phyloP scores from a whole-genome alignment of 2,888 invertebrate genomes.

The Erebia ligea region DNA sequence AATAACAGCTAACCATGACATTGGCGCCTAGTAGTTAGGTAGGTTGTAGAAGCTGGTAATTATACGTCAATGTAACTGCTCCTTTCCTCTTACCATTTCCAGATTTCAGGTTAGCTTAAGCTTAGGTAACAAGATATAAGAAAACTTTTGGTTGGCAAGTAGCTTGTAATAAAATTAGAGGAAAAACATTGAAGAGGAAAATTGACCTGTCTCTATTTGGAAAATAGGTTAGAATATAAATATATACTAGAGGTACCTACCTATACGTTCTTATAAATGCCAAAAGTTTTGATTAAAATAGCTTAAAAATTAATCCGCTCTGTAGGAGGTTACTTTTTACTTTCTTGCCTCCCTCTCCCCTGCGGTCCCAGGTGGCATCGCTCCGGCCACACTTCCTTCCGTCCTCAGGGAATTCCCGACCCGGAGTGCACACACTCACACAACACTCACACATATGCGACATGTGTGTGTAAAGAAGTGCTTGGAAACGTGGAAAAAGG shows the following conservation, averaged over 20 bases:
- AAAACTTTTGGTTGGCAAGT: too few species aligned
- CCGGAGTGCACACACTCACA: constrained; percentile 61
- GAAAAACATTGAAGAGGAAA: too few species aligned
- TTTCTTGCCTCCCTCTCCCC: constrained; percentile 43
- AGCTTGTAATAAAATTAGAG: too few species aligned
- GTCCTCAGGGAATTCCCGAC: constrained; percentile 70
- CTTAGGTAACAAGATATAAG: too few species aligned
- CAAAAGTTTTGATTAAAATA: constrained; percentile 23
- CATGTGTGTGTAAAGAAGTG: constrained; percentile 42
- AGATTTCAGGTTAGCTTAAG: too few species aligned
- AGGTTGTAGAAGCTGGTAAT: too few species aligned
- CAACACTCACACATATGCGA: constrained; percentile 44
- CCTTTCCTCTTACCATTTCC: too few species aligned
- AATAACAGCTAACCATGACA: too few species aligned
- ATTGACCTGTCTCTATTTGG: neutral
- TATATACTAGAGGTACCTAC: neutral
- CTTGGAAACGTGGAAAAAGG: constrained; percentile 50
- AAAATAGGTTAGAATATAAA: neutral
- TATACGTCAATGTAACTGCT: too few species aligned
- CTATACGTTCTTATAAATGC: neutral
- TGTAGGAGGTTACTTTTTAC: constrained; percentile 38
- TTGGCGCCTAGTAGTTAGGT: too few species aligned
- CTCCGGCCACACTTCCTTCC: constrained; percentile 78
- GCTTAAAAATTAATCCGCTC: constrained; percentile 39
- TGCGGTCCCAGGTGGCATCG: constrained; percentile 74